Evolutionary conservation across 2,888 invertebrate genomes (phyloP).

Genomic region (Brachyptera putata): DNA sequence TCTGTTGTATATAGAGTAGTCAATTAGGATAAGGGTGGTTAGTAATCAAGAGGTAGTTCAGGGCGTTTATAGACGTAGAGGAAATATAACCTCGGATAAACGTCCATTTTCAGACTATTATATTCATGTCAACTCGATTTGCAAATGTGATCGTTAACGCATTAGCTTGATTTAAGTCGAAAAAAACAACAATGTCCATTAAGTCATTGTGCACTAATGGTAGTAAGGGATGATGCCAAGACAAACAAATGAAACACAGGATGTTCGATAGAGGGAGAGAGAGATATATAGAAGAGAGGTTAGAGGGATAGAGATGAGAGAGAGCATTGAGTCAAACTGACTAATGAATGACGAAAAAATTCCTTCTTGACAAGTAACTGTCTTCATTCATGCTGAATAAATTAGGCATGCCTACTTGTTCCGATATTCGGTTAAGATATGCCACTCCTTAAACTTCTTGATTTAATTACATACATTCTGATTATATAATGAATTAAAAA

Average conservation of each 20-base stretch:
- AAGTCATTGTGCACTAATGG: neutral
- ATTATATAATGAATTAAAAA: neutral
- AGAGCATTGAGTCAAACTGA: too few relatives aligned
- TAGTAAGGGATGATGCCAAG: neutral
- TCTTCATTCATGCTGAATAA: slow-evolving; percentile 4
- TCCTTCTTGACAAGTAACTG: neutral
- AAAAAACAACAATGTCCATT: neutral
- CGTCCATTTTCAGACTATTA: too few relatives aligned
- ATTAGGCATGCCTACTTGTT: neutral
- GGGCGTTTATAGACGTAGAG: too few relatives aligned
- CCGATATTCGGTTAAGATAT: neutral
- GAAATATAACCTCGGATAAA: too few relatives aligned
- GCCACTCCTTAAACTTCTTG: neutral
- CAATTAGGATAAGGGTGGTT: too few relatives aligned
- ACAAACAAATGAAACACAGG: neutral
- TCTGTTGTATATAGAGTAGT: too few relatives aligned
- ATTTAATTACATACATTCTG: slow-evolving; percentile 5
- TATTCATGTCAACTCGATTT: too few relatives aligned
- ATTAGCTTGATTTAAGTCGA: too few relatives aligned
- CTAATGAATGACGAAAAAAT: neutral
- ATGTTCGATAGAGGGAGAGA: too few relatives aligned
- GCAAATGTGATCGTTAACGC: too few relatives aligned
- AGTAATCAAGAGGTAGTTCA: too few relatives aligned
- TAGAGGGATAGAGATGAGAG: neutral
- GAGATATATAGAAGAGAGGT: neutral